phyloP scores from a whole-genome alignment of 2,797 vertebrate species.

The Scolopax bukidnonensis region DNA sequence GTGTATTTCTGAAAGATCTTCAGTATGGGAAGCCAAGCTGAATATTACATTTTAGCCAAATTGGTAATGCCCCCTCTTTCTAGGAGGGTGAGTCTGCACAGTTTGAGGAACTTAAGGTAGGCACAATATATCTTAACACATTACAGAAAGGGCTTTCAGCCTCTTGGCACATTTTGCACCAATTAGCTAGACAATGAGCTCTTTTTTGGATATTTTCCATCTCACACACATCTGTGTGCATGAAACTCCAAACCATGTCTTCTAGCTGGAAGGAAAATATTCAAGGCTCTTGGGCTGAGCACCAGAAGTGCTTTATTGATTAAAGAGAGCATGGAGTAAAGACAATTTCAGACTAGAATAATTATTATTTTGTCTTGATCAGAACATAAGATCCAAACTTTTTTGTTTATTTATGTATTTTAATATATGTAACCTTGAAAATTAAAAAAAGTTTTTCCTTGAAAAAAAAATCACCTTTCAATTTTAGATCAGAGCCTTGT shows the following conservation, averaged over 20 bases:
- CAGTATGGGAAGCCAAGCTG: not conserved
- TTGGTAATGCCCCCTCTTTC: not conserved
- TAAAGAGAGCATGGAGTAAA: not conserved
- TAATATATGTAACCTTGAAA: not conserved
- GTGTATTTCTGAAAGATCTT: not conserved
- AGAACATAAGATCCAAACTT: not conserved
- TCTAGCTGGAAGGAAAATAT: not conserved
- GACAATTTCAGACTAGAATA: not conserved
- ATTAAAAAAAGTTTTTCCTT: not conserved
- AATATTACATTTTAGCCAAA: not conserved
- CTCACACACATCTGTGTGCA: fast-evolving
- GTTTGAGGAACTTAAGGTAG: not conserved
- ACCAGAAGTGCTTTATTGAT: not conserved
- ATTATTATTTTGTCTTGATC: not conserved
- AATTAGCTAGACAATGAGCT: not conserved
- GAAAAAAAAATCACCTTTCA: not conserved
- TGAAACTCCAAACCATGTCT: not conserved
- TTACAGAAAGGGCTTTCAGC: not conserved
- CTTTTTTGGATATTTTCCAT: not conserved
- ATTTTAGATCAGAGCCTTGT: not conserved
- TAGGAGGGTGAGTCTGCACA: not conserved
- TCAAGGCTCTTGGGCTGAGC: not conserved
- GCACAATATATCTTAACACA: not conserved
- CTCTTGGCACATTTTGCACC: not conserved
- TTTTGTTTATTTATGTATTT: not conserved